Percentiles rank a stretch among this genome's conserved stretches.
phyloP scores from a whole-genome alignment of 2,888 invertebrate genomes.

The Oscheius sp. region DNA sequence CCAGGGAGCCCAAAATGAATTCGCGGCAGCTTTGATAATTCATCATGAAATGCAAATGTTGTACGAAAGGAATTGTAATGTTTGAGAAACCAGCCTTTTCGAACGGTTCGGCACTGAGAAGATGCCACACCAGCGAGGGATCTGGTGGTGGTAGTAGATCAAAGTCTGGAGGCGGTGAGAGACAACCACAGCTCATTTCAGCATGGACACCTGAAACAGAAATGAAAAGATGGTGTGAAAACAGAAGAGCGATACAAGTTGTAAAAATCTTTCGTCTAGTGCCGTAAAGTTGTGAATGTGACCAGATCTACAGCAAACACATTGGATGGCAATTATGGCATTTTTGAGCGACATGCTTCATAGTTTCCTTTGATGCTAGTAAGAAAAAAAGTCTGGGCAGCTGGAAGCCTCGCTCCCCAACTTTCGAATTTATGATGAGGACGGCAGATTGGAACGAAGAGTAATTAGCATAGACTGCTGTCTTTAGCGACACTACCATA shows the following conservation, averaged over 20 bases:
- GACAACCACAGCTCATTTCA: constrained; percentile 56
- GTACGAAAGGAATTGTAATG: constrained; percentile 13
- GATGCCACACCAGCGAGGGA: constrained; percentile 63
- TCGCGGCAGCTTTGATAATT: constrained; percentile 30
- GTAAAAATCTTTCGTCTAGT: constrained; percentile 16
- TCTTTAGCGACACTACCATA: constrained; percentile 28
- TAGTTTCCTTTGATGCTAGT: neutral
- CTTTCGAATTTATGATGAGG: constrained; percentile 16
- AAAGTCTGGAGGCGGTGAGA: constrained; percentile 56
- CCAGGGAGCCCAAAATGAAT: constrained; percentile 28
- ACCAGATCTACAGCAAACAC: constrained; percentile 25
- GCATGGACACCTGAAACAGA: constrained; percentile 15
- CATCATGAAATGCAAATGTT: constrained; percentile 26
- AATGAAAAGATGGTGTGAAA: neutral
- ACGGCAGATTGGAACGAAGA: constrained; percentile 5
- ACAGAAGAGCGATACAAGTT: constrained; percentile 14
- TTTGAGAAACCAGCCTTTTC: constrained; percentile 40
- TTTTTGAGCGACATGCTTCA: constrained; percentile 10
- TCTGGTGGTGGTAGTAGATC: constrained; percentile 63
- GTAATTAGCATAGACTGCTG: constrained; percentile 20
- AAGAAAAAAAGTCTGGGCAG: neutral
- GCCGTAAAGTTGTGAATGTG: constrained; percentile 30
- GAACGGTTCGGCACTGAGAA: constrained; percentile 60
- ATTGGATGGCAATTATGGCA: neutral
- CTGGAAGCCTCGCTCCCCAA: neutral